Conservation (phyloP, 1,140 invertebrate genomes). For the Atopsyche davidsoni region DNA sequence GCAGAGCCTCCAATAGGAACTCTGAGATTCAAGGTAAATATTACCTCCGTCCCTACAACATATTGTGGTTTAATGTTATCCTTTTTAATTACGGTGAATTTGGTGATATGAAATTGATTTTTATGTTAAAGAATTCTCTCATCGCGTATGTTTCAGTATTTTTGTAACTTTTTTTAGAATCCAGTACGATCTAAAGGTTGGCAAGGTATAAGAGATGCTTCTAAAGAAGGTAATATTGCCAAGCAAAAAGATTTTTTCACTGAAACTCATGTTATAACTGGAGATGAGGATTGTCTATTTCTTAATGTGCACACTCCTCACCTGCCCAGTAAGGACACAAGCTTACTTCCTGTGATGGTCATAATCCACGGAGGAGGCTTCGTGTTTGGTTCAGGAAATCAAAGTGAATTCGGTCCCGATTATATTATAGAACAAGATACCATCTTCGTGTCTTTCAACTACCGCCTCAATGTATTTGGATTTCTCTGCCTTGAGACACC, state of each 20-base stretch:
- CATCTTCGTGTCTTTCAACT: slow-evolving; percentile 20
- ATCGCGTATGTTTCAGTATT: neutral
- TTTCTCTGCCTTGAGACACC: slow-evolving; percentile 47
- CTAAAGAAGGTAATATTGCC: slow-evolving; percentile 39
- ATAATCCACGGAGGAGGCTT: slow-evolving; percentile 57
- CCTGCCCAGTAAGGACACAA: slow-evolving; percentile 25
- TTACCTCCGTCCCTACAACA: neutral
- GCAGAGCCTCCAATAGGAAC: slow-evolving; percentile 49
- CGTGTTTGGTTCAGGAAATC: slow-evolving; percentile 12
- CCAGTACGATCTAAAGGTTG: slow-evolving; percentile 39
- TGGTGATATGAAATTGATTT: no score
- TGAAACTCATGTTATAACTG: no score
- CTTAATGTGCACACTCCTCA: slow-evolving; percentile 20
- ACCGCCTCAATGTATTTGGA: slow-evolving; percentile 38
- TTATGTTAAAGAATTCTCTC: no score
- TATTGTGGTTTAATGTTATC: no score
- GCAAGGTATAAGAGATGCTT: slow-evolving; percentile 42
- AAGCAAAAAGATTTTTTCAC: slow-evolving; percentile 32
- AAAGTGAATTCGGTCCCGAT: slow-evolving; percentile 10
- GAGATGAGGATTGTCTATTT: slow-evolving; percentile 21
- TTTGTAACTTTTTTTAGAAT: slow-evolving; percentile 32
- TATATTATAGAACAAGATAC: slow-evolving; percentile 18
- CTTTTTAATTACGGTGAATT: no score
- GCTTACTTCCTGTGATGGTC: slow-evolving; percentile 51
- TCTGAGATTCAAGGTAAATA: slow-evolving; percentile 20